Evolutionary conservation across 2,888 invertebrate species (phyloP).

Genomic region (Griposia aprilina): DNA sequence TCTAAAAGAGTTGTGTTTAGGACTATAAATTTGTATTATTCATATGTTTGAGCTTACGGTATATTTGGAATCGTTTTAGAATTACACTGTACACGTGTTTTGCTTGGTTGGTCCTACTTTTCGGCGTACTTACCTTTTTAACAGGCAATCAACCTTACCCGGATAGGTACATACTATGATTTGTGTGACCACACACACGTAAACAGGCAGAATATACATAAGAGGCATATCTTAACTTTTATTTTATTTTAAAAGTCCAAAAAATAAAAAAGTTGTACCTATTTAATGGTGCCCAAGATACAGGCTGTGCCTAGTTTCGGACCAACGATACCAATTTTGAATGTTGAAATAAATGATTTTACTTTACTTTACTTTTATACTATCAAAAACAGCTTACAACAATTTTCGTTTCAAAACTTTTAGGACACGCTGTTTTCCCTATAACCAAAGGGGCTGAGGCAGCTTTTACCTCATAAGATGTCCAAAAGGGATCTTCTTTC

Average conservation of each 20-base stretch:
- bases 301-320: too few species aligned
- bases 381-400: neutral
- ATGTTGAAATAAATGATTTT: too few species aligned
- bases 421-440: neutral
- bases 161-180: neutral
- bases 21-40: slow-evolving; percentile 7
- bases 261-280: too few species aligned
- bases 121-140: neutral
- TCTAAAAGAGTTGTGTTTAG: slow-evolving; percentile 12
- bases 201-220: neutral
- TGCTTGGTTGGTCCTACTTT: neutral
- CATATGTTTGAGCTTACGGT: neutral
- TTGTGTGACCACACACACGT: neutral
- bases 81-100: neutral
- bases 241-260: too few species aligned
- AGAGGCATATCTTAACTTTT: too few species aligned
- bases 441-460: neutral
- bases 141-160: neutral
- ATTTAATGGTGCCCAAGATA: too few species aligned
- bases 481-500: neutral
- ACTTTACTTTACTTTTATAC: too few species aligned
- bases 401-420: neutral
- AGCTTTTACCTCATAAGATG: neutral
- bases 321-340: too few species aligned
- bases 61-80: neutral